Evolutionary conservation across 2,113 vertebrate species (phyloP), one percentile per base, ranked within the genome.

Genomic region (Silurus asotus): DNA sequence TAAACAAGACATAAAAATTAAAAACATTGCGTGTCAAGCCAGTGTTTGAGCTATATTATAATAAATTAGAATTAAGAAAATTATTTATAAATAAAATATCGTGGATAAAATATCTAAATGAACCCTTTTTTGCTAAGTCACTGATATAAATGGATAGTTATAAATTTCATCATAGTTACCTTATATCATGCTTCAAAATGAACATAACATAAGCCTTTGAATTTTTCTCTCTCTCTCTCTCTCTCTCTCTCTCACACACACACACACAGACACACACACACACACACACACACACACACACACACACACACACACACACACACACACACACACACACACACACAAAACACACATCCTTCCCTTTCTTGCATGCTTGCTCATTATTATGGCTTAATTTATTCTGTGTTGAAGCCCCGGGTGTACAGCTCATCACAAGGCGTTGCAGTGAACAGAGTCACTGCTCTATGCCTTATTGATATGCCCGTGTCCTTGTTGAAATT

Each of bases 391-490:
- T 84, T 70, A 79, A 20, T 53, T 69, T 62, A 65, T 28, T 28
- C 28, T 84, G 67, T 81, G 56, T 81, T 69, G 59, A 79, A 64
- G 59, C 67, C 55, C 53, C 62, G 13, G 59, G 53, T 82, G 53
- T 74, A 65, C 65, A 83, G 59, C 56, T 67, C 48, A 82, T 83
- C 56, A 64, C 67, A 0, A 79, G 62, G 72, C 62, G 74, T 75
- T 65, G 74, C 64, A 64, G 69, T n/a, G n/a, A 67, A 37, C 59
- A 69, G 23, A 78, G 69, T 19, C 69, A 67, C 79, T 61, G 62
- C 70, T 89, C 64, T 75, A 64, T 87, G 86, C 17, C 65, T 81
- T 74, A 87, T 85, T 79, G 78, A 87, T 83, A 75, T 17, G 53
- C 37, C 70, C 53, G 37, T 67, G 48, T 37, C 62, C 81, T 79